A percentile compares a stretch with the other conserved stretches of the same genome.
Evolutionary conservation across 2,888 invertebrate species (phyloP).

Genomic region (Dryococelus australis): DNA sequence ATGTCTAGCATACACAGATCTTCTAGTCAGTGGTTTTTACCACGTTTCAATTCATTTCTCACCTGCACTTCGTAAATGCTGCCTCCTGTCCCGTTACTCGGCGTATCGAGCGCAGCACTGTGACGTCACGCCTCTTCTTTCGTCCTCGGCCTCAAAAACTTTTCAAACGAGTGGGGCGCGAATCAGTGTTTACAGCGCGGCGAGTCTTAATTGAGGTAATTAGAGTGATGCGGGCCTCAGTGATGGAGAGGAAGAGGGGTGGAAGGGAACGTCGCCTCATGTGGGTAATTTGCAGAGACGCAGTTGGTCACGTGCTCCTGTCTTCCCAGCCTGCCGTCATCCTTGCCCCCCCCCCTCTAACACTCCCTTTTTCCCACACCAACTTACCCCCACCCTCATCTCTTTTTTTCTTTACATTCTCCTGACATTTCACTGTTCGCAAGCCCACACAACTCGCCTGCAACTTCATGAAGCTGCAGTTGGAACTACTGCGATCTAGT

Average conservation of each 20-base stretch:
- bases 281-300: background rate
- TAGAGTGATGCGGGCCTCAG: background rate
- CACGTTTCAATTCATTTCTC: background rate
- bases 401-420: too few species aligned
- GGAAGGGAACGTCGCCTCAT: background rate
- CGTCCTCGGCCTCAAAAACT: background rate
- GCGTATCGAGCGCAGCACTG: background rate
- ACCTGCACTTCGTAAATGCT: background rate
- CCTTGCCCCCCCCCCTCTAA: background rate
- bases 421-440: too few species aligned
- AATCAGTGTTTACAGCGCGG: slow-evolving; percentile 11
- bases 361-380: background rate
- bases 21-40: too few species aligned
- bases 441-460: too few species aligned
- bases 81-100: background rate
- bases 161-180: background rate
- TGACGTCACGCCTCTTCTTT: background rate
- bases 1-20: too few species aligned
- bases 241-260: background rate
- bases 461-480: too few species aligned
- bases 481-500: too few species aligned
- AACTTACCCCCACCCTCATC: too few species aligned
- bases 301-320: background rate
- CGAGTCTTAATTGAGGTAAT: slow-evolving; percentile 16
- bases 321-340: background rate